Evolutionary conservation across 2,888 invertebrate genomes (phyloP), one percentile per base, ranked within the genome.

Genomic region (Diogma glabrata): DNA sequence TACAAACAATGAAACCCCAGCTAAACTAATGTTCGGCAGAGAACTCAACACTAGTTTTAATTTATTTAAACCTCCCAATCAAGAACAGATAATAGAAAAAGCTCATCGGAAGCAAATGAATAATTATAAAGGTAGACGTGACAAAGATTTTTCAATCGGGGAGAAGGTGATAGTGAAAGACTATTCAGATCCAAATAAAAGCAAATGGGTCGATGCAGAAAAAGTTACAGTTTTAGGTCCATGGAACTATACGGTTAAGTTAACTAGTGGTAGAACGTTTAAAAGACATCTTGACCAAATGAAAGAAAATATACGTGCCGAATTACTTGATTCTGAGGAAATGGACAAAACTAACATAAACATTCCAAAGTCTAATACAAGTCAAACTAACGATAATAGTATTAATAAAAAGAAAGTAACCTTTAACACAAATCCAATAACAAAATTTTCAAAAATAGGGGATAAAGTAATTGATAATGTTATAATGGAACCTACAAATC

Each of bases 1-100:
- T 36, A 36, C 36, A 36, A 36, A 12, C 36, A 36, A 36, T 36
- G 36, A 36, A 36, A 36, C 14, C 36, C 7, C 36, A 36, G 36
- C 36, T 8, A 36, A 36, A 36, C 16, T 36, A 36, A 36, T 36
- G 36, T 36, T 36, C 16, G 36, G 36, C n/a, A 8, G 36, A 12
- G 36, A 36, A 36, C 2, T 36, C 14, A 36, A 36, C n/a, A 36
- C 7, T 12, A 36, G 16, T 36, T 36, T 36, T 7, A 12, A 36
- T 12, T 12, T 36, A 36, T 12, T 36, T n/a, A 36, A 36, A 7
- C 3, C 36, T 7, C 33, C 36, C 4, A 9, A 36, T 36, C 36
- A 36, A 36, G 36, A 36, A 36, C 36, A 36, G 16, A 7, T 36
- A 36, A 36, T 16, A n/a, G n/a, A 8, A 16, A 36, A 36, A 36